Base-by-base conservation (phyloP, 2,113 vertebrate species). In the Leptosomus discolor region DNA sequence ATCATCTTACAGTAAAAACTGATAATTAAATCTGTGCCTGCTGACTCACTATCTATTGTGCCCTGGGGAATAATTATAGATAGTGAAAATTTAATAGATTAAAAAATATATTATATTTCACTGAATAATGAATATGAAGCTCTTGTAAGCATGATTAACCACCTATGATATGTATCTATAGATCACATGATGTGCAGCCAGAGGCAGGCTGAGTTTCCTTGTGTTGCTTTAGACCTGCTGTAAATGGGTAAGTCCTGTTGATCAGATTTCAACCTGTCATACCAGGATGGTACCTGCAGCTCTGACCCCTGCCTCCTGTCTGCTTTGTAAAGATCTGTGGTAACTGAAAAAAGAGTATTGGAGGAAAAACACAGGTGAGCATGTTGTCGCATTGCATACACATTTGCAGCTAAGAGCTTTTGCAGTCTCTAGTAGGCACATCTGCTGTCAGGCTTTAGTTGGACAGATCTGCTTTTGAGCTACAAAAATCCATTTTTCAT, bases 1-100 rank as follows among this genome's bases (percentile, higher is more conserved):
- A 96, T 86, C 96, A 96, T 95, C 54, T 93, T 91, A 71, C 73
- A 82, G 94, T 97, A 95, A 96, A 96, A 97, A 91, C 56, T 79
- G 92, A 71, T 97, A 90, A 96, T 96, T 96, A 77, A 88, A 77
- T 60, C 84, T 95, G 53, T 65, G 91, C 81, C 85, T 78, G 88
- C 88, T 96, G 95, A 91, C 82, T 96, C 88, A 54, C 75, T 89
- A 57, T 91, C 89, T 95, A 36, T 70, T 77, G 79, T 57, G 67
- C 82, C 50, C 91, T 34, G 30, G 84, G 71, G 93, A 97, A 88
- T 94, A 88, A 82, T 86, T 94, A 65, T 58, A 70, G 88, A 93
- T 84, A 88, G 78, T 23, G 50, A 96, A 95, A 81, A 95, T 90
- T 71, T 58, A 74, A 68, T 73, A 85, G 85, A 90, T 94, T 90